A percentile compares a stretch with the other conserved stretches of the same genome.
These are phyloP conservation scores for Sebastes wilsoni DNA, from an alignment of 2,797 vertebrate genomes.

Conservation along the genomic window DNA sequence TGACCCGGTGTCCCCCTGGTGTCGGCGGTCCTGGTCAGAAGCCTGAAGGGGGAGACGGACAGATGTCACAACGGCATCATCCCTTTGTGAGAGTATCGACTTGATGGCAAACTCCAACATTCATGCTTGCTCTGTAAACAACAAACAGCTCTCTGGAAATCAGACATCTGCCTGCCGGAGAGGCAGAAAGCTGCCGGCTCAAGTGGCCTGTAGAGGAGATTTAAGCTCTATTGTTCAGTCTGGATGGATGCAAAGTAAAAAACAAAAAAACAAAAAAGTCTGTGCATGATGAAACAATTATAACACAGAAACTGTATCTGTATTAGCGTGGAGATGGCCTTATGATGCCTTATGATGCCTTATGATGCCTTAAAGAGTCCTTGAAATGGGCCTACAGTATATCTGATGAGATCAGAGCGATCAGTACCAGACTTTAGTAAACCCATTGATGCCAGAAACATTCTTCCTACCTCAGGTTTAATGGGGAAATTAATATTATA, in stretches of 20 bases:
- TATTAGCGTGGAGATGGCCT: no score
- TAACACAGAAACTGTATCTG: neutral
- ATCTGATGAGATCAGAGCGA: neutral
- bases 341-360: no score
- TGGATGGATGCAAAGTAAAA: neutral
- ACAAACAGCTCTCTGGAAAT: constrained; percentile 11
- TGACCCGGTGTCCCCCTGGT: no score
- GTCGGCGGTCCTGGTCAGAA: no score
- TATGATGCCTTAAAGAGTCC: no score
- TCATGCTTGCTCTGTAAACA: constrained; percentile 7
- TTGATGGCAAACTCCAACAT: constrained; percentile 9
- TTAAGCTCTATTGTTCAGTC: neutral
- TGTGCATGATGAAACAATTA: neutral
- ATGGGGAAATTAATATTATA: no score
- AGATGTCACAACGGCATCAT: neutral
- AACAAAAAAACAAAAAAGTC: neutral
- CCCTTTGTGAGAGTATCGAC: neutral
- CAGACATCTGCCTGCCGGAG: constrained; percentile 6
- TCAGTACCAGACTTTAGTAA: neutral
- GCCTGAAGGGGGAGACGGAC: no score
- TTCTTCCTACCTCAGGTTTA: no score
- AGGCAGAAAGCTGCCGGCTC: neutral
- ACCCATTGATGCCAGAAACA: no score
- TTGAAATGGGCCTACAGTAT: neutral
- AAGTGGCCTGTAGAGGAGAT: neutral